Evolutionary conservation across 2,113 vertebrate species (phyloP).

Genomic region (Podarcis muralis): DNA sequence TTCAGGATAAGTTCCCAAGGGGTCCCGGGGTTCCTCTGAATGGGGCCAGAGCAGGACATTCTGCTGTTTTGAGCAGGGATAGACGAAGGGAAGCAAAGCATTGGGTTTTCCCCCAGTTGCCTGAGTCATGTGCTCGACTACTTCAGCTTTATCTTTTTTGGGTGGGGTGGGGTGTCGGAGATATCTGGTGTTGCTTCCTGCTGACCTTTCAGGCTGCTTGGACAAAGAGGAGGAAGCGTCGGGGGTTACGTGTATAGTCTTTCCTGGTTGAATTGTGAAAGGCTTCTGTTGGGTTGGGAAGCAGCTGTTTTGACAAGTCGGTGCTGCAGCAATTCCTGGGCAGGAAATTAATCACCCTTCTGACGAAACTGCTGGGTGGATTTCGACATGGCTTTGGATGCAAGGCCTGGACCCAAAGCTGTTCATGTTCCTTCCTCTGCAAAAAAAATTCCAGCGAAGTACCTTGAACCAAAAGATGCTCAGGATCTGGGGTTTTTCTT

Average conservation of each 20-base stretch:
- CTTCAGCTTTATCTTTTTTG: background rate
- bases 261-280: background rate
- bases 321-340: background rate
- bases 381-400: background rate
- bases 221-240: constrained; percentile 16
- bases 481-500: background rate
- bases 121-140: background rate
- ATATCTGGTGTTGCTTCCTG: constrained; percentile 8
- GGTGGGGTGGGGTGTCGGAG: background rate
- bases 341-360: background rate
- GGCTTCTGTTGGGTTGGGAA: background rate
- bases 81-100: no score
- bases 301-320: background rate
- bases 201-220: background rate
- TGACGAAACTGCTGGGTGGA: fast-evolving
- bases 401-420: background rate
- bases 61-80: no score
- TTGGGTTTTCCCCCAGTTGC: background rate
- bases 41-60: no score
- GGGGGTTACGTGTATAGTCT: background rate
- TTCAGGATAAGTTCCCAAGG: background rate
- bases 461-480: background rate
- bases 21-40: background rate
- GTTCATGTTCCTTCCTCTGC: background rate
- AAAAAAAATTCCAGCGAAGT: background rate